A percentile compares a stretch with the other conserved stretches of the same genome.
phyloP scores from a whole-genome alignment of 2,797 vertebrate species.

The Trachops cirrhosus region DNA sequence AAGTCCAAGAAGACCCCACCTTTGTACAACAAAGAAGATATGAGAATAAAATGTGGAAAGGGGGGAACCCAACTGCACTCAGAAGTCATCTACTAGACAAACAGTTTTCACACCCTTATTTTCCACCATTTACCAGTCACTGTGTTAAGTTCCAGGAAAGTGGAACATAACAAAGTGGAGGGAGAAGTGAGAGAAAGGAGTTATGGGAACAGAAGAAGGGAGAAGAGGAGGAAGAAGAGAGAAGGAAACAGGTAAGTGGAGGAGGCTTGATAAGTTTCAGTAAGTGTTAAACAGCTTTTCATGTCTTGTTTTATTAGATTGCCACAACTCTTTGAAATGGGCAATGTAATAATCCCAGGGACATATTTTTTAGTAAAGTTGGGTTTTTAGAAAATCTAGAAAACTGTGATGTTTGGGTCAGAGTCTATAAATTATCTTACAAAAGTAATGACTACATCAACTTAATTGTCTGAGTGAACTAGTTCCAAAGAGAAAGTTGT shows the following conservation, averaged over 20 bases:
- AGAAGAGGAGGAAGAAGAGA: background rate
- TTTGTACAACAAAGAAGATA: background rate
- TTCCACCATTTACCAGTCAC: background rate
- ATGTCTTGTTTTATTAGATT: background rate
- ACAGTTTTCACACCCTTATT: accelerated
- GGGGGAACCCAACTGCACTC: background rate
- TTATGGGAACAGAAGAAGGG: no score
- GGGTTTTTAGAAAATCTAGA: background rate
- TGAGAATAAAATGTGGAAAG: background rate
- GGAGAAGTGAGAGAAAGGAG: background rate
- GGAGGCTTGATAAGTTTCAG: background rate
- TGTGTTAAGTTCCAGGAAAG: no score
- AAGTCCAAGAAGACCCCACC: background rate
- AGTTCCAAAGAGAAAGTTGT: background rate
- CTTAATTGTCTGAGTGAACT: background rate
- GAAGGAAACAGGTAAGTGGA: background rate
- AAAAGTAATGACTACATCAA: background rate
- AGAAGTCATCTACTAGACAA: no score
- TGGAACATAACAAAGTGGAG: background rate
- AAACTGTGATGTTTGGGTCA: background rate
- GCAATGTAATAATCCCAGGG: background rate
- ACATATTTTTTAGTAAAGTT: background rate
- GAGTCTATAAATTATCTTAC: background rate
- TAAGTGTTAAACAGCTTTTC: background rate
- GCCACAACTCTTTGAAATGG: background rate